phyloP scores from a whole-genome alignment of 2,888 invertebrate species.

The Drosophila rellima region DNA sequence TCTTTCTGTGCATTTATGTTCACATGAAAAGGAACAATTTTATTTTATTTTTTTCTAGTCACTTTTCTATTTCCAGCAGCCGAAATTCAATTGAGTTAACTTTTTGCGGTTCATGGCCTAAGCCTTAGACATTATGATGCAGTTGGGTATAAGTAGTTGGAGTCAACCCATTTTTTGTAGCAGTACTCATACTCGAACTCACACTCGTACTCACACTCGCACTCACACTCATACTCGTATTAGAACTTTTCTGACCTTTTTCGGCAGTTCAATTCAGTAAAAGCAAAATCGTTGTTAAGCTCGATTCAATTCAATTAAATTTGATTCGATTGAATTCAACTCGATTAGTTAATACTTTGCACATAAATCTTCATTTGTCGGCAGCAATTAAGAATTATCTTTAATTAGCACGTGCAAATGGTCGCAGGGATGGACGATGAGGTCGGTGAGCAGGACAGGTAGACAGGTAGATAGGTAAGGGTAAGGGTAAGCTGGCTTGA shows the following conservation, averaged over 20 bases:
- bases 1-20: conserved; percentile 31
- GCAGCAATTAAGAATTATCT: conserved; percentile 85
- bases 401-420: conserved; percentile 83
- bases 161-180: background rate
- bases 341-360: conserved; percentile 59
- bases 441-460: background rate
- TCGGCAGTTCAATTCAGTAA: conserved; percentile 39
- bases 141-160: conserved; percentile 35
- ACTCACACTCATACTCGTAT: background rate
- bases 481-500: conserved; percentile 52
- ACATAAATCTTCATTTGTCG: conserved; percentile 83
- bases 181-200: background rate
- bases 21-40: conserved; percentile 21
- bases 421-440: conserved; percentile 21
- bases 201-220: background rate
- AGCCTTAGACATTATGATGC: conserved; percentile 48
- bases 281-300: conserved; percentile 21
- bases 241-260: conserved; percentile 42
- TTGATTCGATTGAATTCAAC: conserved; percentile 57
- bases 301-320: conserved; percentile 46
- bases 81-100: conserved; percentile 66
- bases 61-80: conserved; percentile 19
- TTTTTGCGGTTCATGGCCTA: conserved; percentile 58
- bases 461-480: background rate
- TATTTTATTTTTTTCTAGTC: conserved; percentile 18